phyloP scores from a whole-genome alignment of 2,113 vertebrate species.

The Forbesichthys papilliferus region DNA sequence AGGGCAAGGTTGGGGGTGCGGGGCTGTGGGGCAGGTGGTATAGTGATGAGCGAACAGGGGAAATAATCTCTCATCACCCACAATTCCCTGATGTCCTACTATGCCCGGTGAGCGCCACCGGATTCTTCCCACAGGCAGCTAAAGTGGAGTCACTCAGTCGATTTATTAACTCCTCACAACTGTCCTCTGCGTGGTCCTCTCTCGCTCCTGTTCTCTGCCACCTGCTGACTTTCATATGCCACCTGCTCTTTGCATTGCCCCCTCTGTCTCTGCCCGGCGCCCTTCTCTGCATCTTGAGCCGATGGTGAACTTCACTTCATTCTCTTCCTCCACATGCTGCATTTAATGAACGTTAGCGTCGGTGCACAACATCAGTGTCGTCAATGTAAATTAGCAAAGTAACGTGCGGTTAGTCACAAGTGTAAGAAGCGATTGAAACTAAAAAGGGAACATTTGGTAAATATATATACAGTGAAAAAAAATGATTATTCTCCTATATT shows the following conservation, averaged over 20 bases:
- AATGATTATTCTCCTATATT: too few species aligned
- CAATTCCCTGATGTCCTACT: constrained; percentile 62
- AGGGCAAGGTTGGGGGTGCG: constrained; percentile 23
- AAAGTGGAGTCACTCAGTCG: constrained; percentile 74
- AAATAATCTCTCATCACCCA: constrained; percentile 79
- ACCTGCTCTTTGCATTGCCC: neutral
- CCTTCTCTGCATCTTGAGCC: constrained; percentile 34
- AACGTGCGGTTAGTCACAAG: too few species aligned
- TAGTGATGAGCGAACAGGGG: constrained; percentile 70
- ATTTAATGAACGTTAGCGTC: too few species aligned
- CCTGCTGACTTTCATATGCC: constrained; percentile 1
- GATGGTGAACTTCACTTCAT: neutral
- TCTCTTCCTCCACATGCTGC: too few species aligned
- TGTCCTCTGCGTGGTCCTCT: constrained; percentile 35
- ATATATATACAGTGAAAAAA: too few species aligned
- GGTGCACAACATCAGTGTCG: too few species aligned
- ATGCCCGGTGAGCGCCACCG: constrained; percentile 45
- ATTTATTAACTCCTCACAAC: constrained; percentile 72
- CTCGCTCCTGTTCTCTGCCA: constrained; percentile 22
- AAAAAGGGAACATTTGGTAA: too few species aligned
- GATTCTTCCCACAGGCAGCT: constrained; percentile 75
- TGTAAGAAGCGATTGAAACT: too few species aligned
- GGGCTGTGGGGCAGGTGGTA: constrained; percentile 13
- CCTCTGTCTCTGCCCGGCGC: constrained; percentile 18
- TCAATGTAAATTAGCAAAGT: too few species aligned